Percentiles rank a stretch among this genome's conserved stretches.
Conservation (phyloP, 2,888 invertebrate species). For the Tachystola acroxantha region DNA sequence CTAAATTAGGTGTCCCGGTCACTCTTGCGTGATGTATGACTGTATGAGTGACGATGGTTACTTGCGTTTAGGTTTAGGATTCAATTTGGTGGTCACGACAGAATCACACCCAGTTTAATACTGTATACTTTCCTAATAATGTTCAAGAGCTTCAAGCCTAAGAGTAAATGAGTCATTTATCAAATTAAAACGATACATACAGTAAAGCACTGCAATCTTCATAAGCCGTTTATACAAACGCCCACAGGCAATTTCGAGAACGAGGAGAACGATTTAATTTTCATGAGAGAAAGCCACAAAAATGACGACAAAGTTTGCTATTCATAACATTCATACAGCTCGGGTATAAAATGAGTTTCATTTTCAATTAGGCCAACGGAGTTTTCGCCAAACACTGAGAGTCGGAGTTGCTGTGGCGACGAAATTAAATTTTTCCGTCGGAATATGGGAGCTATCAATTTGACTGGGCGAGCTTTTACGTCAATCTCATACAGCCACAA, state of each 20-base stretch:
- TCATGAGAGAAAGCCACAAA: not conserved
- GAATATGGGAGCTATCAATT: conserved; percentile 14
- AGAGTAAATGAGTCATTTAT: not conserved
- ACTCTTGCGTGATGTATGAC: no score
- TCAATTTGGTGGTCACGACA: no score
- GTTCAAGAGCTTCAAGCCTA: no score
- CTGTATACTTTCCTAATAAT: no score
- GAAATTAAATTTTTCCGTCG: conserved; percentile 10
- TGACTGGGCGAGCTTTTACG: conserved; percentile 10
- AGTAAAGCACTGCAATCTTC: not conserved
- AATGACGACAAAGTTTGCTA: not conserved
- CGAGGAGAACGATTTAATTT: not conserved
- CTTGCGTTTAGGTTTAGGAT: no score
- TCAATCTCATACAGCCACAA: conserved; percentile 15
- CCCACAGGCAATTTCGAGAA: not conserved
- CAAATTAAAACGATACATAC: not conserved
- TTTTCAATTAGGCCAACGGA: conserved; percentile 10
- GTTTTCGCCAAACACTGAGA: not conserved
- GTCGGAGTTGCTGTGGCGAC: conserved; percentile 1
- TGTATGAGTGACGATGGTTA: no score
- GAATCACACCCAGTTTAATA: no score
- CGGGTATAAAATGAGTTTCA: conserved; percentile 4
- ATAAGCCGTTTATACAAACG: not conserved
- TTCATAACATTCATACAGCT: conserved; percentile 1
- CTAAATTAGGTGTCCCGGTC: no score